A percentile compares a stretch with the other conserved stretches of the same genome.
phyloP scores from a whole-genome alignment of 2,888 invertebrate genomes.

The Apantesis nais region DNA sequence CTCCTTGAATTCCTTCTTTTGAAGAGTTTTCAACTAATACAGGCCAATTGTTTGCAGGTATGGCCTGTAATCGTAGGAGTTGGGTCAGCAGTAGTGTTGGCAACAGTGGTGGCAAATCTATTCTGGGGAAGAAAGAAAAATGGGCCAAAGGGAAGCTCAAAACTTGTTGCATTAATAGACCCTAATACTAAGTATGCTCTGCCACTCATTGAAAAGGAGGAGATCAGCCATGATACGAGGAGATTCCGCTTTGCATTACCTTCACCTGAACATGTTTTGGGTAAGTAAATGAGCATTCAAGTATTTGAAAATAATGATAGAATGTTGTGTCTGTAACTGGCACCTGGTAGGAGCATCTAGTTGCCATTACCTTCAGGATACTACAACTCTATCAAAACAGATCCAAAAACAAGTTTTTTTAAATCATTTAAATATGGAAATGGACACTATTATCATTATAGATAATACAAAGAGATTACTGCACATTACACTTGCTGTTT shows the following conservation, averaged over 20 bases:
- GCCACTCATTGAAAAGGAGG: constrained; percentile 94
- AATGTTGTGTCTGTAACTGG: background rate
- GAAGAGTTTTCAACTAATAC: constrained; percentile 1
- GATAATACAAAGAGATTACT: no score
- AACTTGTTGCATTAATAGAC: constrained; percentile 88
- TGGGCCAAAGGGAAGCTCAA: background rate
- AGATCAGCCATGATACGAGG: constrained; percentile 97
- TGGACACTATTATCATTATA: no score
- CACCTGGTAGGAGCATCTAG: background rate
- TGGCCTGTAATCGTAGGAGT: constrained; percentile 85
- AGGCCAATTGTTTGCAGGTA: constrained; percentile 69
- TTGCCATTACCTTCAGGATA: background rate
- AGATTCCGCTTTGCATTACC: constrained; percentile 96
- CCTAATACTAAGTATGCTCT: constrained; percentile 94
- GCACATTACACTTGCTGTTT: no score
- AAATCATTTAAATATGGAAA: background rate
- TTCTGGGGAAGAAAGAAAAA: constrained; percentile 73
- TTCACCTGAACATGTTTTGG: constrained; percentile 94
- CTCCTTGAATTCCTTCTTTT: no score
- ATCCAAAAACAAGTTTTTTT: background rate
- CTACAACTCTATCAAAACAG: no score
- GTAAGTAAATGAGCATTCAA: constrained; percentile 69
- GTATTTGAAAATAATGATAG: background rate
- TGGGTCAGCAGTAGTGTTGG: constrained; percentile 85
- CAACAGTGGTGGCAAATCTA: constrained; percentile 85